Conservation (phyloP, 2,113 vertebrate genomes). For the Seriola rivoliana region DNA sequence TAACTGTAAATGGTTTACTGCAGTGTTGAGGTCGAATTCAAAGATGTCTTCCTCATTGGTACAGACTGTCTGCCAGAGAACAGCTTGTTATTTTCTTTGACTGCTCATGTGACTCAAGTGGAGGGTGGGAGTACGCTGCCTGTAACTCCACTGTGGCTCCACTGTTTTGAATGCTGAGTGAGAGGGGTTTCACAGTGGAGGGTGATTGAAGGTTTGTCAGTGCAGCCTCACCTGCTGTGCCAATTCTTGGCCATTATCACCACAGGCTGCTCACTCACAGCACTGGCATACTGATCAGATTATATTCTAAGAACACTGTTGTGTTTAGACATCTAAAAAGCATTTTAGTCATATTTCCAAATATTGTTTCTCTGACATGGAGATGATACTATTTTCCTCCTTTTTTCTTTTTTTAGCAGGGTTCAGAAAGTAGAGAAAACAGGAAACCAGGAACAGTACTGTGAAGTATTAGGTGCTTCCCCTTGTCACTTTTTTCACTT, state of each 20-base stretch:
- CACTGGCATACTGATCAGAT: neutral
- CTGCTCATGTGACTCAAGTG: constrained; percentile 60
- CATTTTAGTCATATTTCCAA: neutral
- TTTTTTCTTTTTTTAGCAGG: neutral
- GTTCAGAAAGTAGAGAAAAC: neutral
- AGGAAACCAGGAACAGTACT: neutral
- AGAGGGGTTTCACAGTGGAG: neutral
- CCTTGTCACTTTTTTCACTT: constrained; percentile 21
- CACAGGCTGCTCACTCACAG: neutral
- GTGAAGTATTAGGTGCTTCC: neutral
- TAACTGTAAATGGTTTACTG: neutral
- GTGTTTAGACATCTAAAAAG: neutral
- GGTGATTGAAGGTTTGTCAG: neutral
- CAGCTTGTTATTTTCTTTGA: constrained; percentile 53
- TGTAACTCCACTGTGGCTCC: constrained; percentile 3
- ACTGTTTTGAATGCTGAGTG: constrained; percentile 7
- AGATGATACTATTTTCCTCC: neutral
- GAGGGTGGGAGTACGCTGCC: constrained; percentile 1
- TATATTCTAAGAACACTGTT: neutral
- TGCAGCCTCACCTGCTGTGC: neutral
- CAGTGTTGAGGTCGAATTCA: neutral
- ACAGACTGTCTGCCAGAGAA: constrained; percentile 8
- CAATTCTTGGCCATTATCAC: neutral
- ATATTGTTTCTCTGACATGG: neutral
- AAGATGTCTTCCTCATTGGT: neutral